Conservation (phyloP, 2,888 invertebrate species). For the Idaea biselata region DNA sequence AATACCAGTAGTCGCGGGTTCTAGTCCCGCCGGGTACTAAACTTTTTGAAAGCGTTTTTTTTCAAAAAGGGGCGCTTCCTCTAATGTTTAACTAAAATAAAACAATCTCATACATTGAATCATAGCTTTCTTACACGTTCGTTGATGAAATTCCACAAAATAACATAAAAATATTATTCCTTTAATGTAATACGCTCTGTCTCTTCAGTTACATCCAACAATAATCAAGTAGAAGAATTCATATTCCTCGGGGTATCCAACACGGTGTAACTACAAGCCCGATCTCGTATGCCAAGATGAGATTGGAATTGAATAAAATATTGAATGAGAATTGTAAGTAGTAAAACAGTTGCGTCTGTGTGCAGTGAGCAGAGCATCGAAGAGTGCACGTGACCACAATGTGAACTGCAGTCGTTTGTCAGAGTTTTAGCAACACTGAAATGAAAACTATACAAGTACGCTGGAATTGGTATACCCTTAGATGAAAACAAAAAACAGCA, state of each 20-base stretch:
- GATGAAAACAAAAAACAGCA: no score
- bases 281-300: conserved; percentile 26
- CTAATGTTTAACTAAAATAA: no score
- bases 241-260: background rate
- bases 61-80: no score
- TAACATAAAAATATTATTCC: background rate
- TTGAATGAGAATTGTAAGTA: conserved; percentile 28
- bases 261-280: conserved; percentile 22
- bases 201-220: background rate
- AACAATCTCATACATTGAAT: no score
- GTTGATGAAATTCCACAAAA: background rate
- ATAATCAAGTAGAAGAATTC: background rate
- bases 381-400: conserved; percentile 25
- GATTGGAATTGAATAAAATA: conserved; percentile 34
- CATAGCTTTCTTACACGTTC: background rate
- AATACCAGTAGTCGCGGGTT: no score
- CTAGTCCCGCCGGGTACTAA: no score
- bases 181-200: background rate
- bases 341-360: conserved; percentile 28
- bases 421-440: conserved; percentile 20
- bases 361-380: conserved; percentile 14
- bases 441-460: no score
- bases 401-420: conserved; percentile 21
- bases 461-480: no score
- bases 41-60: no score